Base-by-base conservation (phyloP, 2,888 invertebrate genomes). In the Hyposoter didymator region DNA sequence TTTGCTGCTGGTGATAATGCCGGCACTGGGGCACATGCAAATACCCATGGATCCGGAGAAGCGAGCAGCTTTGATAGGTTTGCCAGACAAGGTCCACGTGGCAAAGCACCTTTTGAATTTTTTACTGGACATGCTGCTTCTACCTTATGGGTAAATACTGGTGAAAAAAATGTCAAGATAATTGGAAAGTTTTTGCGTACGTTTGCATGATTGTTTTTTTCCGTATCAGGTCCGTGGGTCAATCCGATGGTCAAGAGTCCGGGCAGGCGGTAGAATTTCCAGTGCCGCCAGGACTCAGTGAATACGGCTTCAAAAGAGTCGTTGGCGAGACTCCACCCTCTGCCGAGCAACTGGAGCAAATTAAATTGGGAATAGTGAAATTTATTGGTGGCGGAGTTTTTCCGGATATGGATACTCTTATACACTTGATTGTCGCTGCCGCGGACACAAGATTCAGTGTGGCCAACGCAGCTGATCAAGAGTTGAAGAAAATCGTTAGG, bases 371-470 rank as follows among this genome's bases (percentile, higher is more conserved):
- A 45, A 96, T 97, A 89, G 96, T 98, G 2, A 97, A 97, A 91
- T 97, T 99, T 90, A 95, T 99, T 78, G 96, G 96, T 69, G 96
- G 96, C 88, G 97, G 97, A 72, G 95, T 98, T 59, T 97, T 98
- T 90, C 95, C 95, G 39, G 96, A 97, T 90, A 95, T 96, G 35
- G 97, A 97, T 83, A 95, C 97, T 43, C 95, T 98, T 32, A 94
- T 97, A 86, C 97, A 97, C 78, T 94, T 98, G 84, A 96, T 98
- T 10, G 96, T 99, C 7, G 98, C 97, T 1, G 97, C 98, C 0
- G 97, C 98, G 0, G 99, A 99, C 92, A 97, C 98, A 0, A 95
- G 98, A 87, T 98, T 97, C 93, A 97, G 97, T 94, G 97, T 99
- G 66, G 98, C 98, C 76, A 98, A 98, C 92, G 95, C 97, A 81